phyloP scores from a whole-genome alignment of 2,113 vertebrate species.

The Pseudorasbora parva region DNA sequence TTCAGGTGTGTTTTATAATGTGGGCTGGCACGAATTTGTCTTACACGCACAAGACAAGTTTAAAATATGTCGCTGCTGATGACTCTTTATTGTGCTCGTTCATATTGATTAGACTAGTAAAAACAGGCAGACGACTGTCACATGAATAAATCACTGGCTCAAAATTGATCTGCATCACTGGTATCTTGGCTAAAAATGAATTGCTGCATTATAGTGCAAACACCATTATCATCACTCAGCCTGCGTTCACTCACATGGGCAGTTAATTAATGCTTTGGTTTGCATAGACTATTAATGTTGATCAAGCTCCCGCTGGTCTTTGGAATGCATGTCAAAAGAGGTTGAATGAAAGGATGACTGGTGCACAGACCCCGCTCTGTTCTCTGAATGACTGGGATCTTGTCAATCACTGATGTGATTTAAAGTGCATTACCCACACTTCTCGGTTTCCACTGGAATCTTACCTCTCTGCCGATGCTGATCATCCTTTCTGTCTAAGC shows the following conservation, averaged over 20 bases:
- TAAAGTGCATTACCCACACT: conserved; percentile 14
- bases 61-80: conserved; percentile 40
- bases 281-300: conserved; percentile 33
- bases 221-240: conserved; percentile 39
- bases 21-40: not conserved
- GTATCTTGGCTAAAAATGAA: conserved; percentile 34
- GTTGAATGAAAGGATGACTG: not conserved
- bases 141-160: conserved; percentile 19
- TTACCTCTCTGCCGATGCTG: conserved; percentile 30
- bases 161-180: conserved; percentile 29
- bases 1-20: not conserved
- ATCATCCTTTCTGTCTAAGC: conserved; percentile 20
- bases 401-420: conserved; percentile 31
- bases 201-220: conserved; percentile 33
- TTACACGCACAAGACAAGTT: not conserved
- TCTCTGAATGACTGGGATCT: not conserved
- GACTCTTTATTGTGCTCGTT: conserved; percentile 24
- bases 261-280: conserved; percentile 42
- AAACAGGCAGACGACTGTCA: conserved; percentile 39
- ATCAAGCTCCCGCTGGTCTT: conserved; percentile 24
- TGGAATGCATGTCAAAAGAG: conserved; percentile 13
- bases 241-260: not conserved
- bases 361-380: conserved; percentile 6
- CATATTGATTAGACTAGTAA: conserved; percentile 36
- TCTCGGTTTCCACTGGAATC: conserved; percentile 7